phyloP scores from a whole-genome alignment of 2,797 vertebrate species.

The Eulemur albifrons region DNA sequence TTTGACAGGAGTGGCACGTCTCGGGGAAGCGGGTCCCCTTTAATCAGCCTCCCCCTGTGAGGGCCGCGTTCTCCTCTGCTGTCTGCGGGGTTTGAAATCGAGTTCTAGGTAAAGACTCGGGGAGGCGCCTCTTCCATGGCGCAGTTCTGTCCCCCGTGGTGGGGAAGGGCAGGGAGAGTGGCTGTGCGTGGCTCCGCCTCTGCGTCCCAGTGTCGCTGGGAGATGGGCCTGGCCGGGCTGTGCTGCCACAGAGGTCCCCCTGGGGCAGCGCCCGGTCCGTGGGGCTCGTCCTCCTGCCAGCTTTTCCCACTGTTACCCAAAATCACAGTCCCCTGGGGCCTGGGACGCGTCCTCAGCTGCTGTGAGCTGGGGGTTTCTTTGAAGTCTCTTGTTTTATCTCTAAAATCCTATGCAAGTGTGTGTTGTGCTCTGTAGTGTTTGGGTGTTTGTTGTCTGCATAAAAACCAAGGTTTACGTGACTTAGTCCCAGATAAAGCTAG shows the following conservation, averaged over 20 bases:
- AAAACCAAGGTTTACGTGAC: not conserved
- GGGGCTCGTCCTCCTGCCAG: not conserved
- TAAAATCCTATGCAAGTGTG: not conserved
- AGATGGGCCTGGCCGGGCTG: not conserved
- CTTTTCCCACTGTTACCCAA: not conserved
- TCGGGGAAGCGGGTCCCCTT: conserved; percentile 48
- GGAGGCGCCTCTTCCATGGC: conserved; percentile 54
- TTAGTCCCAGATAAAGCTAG: not conserved
- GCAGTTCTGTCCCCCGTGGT: conserved; percentile 18
- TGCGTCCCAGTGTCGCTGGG: fast-evolving
- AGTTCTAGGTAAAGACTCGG: conserved; percentile 58
- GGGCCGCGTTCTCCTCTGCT: conserved; percentile 48
- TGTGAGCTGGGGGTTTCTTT: not conserved
- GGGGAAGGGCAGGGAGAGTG: not conserved
- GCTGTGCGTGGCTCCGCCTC: not conserved
- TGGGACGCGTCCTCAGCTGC: not conserved
- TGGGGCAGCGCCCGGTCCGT: not conserved
- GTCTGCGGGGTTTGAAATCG: conserved; percentile 67
- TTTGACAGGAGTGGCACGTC: conserved; percentile 69
- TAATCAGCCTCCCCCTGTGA: conserved; percentile 74
- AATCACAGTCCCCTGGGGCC: fast-evolving
- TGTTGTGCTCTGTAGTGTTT: fast-evolving
- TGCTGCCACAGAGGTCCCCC: not conserved
- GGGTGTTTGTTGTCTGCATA: not conserved
- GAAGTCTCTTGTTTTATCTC: conserved; percentile 40